Conservation (phyloP, 2,113 vertebrate genomes). For the Ictalurus punctatus region DNA sequence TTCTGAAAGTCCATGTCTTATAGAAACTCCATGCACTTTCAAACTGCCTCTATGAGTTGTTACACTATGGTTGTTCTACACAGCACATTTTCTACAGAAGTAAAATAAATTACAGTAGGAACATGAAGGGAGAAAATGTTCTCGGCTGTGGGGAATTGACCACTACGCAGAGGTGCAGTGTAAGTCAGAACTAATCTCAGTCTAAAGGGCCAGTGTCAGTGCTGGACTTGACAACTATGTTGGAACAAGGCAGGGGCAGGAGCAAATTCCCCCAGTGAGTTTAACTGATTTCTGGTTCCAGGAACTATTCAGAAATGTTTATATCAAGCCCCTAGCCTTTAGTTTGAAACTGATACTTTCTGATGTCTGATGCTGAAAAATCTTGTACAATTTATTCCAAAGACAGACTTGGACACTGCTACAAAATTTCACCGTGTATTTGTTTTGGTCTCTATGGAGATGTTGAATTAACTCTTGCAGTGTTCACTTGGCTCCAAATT, state of each 20-base stretch:
- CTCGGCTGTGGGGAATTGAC: conserved; percentile 47
- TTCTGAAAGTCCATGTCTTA: not conserved
- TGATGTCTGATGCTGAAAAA: not conserved
- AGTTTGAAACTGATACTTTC: not conserved
- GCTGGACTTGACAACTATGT: conserved; percentile 35
- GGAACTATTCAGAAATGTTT: conserved; percentile 22
- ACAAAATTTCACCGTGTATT: not conserved
- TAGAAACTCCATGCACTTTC: not conserved
- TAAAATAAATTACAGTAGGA: conserved; percentile 41
- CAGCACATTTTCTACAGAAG: conserved; percentile 26
- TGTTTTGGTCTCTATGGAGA: not conserved
- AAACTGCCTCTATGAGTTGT: conserved; percentile 11
- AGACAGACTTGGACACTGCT: not conserved
- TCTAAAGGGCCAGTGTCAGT: conserved; percentile 37
- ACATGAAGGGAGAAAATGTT: conserved; percentile 10
- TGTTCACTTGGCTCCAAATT: not conserved
- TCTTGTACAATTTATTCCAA: not conserved
- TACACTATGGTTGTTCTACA: conserved; percentile 3
- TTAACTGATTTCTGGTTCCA: conserved; percentile 37
- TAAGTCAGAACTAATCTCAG: conserved; percentile 53
- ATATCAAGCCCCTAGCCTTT: not conserved
- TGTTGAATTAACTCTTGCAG: not conserved
- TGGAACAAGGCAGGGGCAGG: conserved; percentile 40
- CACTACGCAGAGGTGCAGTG: conserved; percentile 47
- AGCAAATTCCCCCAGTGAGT: conserved; percentile 37